phyloP scores from a whole-genome alignment of 35 echinoderm and acorn worm genomes.

The Apostichopus parvimensis region DNA sequence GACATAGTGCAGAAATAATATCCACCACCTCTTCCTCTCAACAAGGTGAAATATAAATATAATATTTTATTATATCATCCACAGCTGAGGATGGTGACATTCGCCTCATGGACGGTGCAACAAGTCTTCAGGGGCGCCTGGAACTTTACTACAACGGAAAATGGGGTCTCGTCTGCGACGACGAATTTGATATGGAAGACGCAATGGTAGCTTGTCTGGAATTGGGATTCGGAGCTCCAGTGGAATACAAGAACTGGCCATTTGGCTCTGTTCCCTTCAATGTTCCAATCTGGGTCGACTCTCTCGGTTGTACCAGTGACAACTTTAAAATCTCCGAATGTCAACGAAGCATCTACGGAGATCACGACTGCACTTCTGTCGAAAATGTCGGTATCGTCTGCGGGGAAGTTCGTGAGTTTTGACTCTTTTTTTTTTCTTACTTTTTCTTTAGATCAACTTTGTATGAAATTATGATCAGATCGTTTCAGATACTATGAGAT shows the following conservation, averaged over 20 bases:
- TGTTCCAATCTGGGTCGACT: constrained; percentile 18
- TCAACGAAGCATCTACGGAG: not conserved
- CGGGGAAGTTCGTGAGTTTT: not conserved
- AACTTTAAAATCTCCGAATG: not conserved
- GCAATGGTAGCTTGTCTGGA: constrained; percentile 33
- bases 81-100: constrained; percentile 47
- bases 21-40: too few relatives aligned
- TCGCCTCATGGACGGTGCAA: constrained; percentile 13
- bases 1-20: too few relatives aligned
- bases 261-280: not conserved
- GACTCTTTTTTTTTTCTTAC: not conserved
- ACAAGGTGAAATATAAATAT: not conserved
- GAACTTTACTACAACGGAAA: constrained; percentile 44
- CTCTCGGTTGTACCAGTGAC: not conserved
- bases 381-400: constrained; percentile 49
- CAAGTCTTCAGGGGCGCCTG: constrained; percentile 1
- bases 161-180: constrained; percentile 59
- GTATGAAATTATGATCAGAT: too few relatives aligned
- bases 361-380: not conserved
- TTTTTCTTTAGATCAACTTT: too few relatives aligned
- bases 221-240: constrained; percentile 41
- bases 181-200: constrained; percentile 25
- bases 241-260: not conserved
- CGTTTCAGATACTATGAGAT: too few relatives aligned
- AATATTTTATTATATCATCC: not conserved